Evolutionary conservation across 30 jellyfish, hydroid and myxozoan genomes (phyloP).

Genomic region (Nemopilema nomurai): DNA sequence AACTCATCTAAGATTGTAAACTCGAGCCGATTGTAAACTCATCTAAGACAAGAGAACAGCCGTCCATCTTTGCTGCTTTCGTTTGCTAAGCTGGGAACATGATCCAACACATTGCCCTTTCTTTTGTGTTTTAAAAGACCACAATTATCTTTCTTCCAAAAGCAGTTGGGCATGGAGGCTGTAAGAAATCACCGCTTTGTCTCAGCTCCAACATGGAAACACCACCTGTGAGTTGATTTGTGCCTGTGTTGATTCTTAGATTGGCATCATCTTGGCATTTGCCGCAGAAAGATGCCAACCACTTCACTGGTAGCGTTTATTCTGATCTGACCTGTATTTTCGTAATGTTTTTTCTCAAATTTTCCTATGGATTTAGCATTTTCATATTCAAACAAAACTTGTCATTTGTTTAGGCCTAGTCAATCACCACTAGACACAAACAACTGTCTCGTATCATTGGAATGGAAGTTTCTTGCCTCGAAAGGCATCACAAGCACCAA

Average conservation of each 20-base stretch:
- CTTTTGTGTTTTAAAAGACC: background rate
- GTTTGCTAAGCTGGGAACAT: background rate
- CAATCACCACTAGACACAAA: too few relatives aligned
- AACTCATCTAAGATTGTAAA: too few relatives aligned
- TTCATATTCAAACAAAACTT: too few relatives aligned
- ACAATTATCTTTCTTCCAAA: background rate
- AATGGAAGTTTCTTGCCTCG: too few relatives aligned
- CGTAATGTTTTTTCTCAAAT: too few relatives aligned
- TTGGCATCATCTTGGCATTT: background rate
- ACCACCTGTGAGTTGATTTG: background rate
- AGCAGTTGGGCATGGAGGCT: background rate
- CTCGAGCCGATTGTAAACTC: background rate
- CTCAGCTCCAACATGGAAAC: background rate
- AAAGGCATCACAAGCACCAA: too few relatives aligned
- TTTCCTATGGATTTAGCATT: too few relatives aligned
- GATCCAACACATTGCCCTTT: background rate
- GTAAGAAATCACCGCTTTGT: background rate
- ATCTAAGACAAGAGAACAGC: background rate
- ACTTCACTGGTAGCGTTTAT: background rate
- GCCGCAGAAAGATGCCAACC: background rate
- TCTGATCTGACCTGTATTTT: background rate
- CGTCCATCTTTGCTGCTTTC: background rate
- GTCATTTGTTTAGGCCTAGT: too few relatives aligned
- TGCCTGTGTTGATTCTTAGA: background rate
- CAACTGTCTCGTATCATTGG: too few relatives aligned